phyloP scores from a whole-genome alignment of 2,888 invertebrate genomes.

The Selenia dentaria region DNA sequence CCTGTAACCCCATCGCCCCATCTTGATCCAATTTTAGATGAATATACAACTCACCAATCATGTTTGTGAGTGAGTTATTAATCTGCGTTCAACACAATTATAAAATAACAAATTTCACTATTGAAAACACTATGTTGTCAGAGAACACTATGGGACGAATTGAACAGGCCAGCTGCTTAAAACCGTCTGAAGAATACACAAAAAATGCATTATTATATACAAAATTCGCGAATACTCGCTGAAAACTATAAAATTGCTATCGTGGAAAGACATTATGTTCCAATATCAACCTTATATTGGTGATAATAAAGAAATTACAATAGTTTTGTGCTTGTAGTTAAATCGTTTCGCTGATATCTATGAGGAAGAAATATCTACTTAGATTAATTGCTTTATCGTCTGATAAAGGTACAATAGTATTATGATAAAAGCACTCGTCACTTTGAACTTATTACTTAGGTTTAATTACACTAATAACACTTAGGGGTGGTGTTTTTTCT shows the following conservation, averaged over 20 bases:
- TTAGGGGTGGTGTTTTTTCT: not conserved
- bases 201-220: constrained; percentile 9
- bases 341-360: constrained; percentile 6
- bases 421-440: constrained; percentile 6
- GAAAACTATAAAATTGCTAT: not conserved
- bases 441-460: not conserved
- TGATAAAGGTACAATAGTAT: constrained; percentile 10
- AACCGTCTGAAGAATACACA: constrained; percentile 12
- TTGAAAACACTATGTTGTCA: constrained; percentile 5
- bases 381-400: constrained; percentile 15
- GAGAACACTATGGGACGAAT: constrained; percentile 8
- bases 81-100: constrained; percentile 7
- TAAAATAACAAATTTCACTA: constrained; percentile 5
- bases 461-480: not conserved
- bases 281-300: constrained; percentile 1
- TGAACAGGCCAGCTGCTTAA: constrained; percentile 16
- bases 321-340: not conserved
- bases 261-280: not conserved
- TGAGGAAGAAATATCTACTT: constrained; percentile 10
- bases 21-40: too few species aligned
- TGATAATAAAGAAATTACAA: not conserved
- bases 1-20: too few species aligned
- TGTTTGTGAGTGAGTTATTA: constrained; percentile 9
- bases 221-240: constrained; percentile 11
- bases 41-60: constrained; percentile 17